A percentile compares a stretch with the other conserved stretches of the same genome.
phyloP scores from a whole-genome alignment of 2,113 vertebrate species.

The Motacilla tschutschensis region DNA sequence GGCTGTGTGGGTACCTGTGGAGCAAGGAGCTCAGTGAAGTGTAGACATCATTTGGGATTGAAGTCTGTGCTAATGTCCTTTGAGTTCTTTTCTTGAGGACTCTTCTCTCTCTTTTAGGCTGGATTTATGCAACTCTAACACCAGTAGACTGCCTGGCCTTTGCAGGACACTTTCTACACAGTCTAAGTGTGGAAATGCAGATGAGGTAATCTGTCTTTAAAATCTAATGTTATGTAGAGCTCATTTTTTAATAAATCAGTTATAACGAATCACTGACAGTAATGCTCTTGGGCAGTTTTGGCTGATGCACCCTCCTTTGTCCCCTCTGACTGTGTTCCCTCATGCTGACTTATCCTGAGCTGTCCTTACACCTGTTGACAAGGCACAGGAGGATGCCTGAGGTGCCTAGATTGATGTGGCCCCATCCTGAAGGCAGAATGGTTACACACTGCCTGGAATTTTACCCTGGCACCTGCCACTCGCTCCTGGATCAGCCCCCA shows the following conservation, averaged over 20 bases:
- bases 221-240: neutral
- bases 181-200: slow-evolving; percentile 96
- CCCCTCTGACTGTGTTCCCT: rapidly evolving
- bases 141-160: slow-evolving; percentile 96
- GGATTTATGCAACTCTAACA: slow-evolving; percentile 96
- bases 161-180: slow-evolving; percentile 94
- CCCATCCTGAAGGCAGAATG: neutral
- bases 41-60: neutral
- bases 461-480: neutral
- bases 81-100: neutral
- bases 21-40: neutral
- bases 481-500: neutral
- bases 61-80: neutral
- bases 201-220: slow-evolving; percentile 82
- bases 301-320: neutral
- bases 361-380: neutral
- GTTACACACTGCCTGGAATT: neutral
- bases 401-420: neutral
- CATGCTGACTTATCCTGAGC: rapidly evolving
- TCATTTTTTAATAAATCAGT: neutral
- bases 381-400: rapidly evolving
- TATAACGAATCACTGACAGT: neutral
- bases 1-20: neutral
- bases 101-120: slow-evolving; percentile 74
- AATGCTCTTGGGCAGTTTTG: neutral